Evolutionary conservation across 2,797 vertebrate genomes (phyloP).

Genomic region (Propithecus deckenii): DNA sequence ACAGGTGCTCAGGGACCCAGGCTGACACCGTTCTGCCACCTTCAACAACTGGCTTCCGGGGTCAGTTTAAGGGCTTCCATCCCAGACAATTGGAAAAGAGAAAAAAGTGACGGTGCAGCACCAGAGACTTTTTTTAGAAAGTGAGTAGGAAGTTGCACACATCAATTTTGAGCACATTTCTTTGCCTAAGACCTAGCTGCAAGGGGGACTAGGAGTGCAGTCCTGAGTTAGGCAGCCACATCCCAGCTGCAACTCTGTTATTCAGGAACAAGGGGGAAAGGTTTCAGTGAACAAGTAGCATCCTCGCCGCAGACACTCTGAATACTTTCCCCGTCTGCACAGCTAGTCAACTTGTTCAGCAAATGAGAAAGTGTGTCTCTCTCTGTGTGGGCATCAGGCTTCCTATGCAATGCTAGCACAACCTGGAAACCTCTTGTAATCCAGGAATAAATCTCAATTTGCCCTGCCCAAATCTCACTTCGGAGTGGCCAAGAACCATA

Average conservation of each 20-base stretch:
- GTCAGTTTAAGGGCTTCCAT: not conserved
- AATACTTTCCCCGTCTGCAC: not conserved
- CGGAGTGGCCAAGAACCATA: not conserved
- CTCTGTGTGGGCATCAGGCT: not conserved
- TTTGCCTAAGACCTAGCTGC: not conserved
- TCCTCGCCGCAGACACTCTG: not conserved
- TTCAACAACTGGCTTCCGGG: not conserved
- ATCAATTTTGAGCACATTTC: not conserved
- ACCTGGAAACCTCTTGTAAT: not conserved
- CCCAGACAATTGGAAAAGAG: not conserved
- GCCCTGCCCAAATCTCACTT: not conserved
- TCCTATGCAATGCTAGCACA: not conserved
- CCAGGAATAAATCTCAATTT: not conserved
- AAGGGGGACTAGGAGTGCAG: not conserved
- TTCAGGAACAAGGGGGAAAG: not conserved
- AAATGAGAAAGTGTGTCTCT: not conserved
- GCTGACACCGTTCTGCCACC: not conserved
- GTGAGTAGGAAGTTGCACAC: not conserved
- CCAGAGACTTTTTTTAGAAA: not conserved
- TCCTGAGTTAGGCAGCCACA: not conserved
- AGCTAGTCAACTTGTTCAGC: not conserved
- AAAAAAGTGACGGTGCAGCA: not conserved
- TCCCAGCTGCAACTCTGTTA: not conserved
- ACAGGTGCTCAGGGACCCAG: not conserved
- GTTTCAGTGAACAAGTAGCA: not conserved